Conservation (phyloP, 2,888 invertebrate genomes). For the Leistus spinibarbis region DNA sequence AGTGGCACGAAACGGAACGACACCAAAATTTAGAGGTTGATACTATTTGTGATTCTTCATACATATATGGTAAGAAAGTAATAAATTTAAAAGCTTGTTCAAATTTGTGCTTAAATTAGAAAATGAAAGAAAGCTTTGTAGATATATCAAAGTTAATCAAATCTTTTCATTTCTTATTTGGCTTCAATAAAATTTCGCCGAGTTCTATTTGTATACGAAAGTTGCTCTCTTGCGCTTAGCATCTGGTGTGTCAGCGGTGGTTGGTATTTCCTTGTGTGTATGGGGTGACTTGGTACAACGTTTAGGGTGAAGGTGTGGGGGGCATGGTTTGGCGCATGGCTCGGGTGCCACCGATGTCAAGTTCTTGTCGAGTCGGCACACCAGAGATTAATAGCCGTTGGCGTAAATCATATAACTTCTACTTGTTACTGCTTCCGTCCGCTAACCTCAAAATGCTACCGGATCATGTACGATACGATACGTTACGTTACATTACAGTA, state of each 20-base stretch:
- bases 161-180: no score
- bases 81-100: no score
- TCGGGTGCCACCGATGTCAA: slow-evolving; percentile 12
- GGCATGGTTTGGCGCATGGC: not conserved
- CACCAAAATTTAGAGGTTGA: no score
- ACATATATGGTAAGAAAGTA: no score
- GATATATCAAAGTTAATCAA: no score
- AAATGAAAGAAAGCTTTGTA: no score
- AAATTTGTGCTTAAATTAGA: no score
- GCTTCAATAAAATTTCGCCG: no score
- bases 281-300: not conserved
- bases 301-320: not conserved
- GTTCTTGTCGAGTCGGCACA: slow-evolving; percentile 30
- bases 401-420: slow-evolving; percentile 35
- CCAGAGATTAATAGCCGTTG: slow-evolving; percentile 30
- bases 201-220: not conserved
- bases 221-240: not conserved
- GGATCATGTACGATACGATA: no score
- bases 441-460: slow-evolving; percentile 8
- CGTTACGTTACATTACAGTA: no score
- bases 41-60: no score
- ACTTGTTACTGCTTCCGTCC: slow-evolving; percentile 27
- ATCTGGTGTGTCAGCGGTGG: not conserved
- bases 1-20: no score
- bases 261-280: not conserved